Evolutionary conservation across 2,888 invertebrate genomes (phyloP), one percentile per base, ranked within the genome.

Genomic region (Heliconius ethilla): DNA sequence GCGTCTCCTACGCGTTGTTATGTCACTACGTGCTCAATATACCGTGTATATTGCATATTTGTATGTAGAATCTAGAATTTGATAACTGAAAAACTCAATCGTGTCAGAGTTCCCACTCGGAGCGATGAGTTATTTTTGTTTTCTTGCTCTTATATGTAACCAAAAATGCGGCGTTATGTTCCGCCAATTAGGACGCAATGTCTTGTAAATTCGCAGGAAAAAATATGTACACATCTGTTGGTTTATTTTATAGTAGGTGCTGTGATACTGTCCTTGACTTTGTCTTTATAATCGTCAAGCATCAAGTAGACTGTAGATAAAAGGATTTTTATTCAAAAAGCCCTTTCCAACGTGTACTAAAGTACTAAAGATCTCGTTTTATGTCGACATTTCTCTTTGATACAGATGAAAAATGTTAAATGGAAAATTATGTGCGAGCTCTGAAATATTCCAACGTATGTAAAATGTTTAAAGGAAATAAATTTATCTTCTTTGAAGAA

Each of bases 261-360:
- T 59, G 72, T 55, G 22, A 51, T 51, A 9, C 51, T 51, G 51
- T 22, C 70, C 70, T 72, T 55, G 70, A 72, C 70, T 55, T 72
- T 33, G 70, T 72, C 55, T 72, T 59, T 59, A n/a, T 37, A 72
- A 59, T 59, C 29, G 55, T 40, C 67, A 69, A 72, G 27, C n/a
- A 59, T 72, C 72, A 59, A 70, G 55, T 59, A 37, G 33, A n/a
- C 59, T 33, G 59, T 59, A 72, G n/a, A 33, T 59, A 55, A 72
- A 72, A 55, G 70, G 70, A 51, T n/a, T 72, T 72, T 55, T 33
- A 69, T 72, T 59, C 59, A 33, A 33, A 72, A 33, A 33, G 72
- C 33, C 72, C 33, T 59, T 59, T 59, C 15, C 33, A 59, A 33
- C 33, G 59, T 55, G 55, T n/a, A 33, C 33, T 72, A 37, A 59